Conservation (phyloP, 2,888 invertebrate species). For the Melangyna quadrimaculata region DNA sequence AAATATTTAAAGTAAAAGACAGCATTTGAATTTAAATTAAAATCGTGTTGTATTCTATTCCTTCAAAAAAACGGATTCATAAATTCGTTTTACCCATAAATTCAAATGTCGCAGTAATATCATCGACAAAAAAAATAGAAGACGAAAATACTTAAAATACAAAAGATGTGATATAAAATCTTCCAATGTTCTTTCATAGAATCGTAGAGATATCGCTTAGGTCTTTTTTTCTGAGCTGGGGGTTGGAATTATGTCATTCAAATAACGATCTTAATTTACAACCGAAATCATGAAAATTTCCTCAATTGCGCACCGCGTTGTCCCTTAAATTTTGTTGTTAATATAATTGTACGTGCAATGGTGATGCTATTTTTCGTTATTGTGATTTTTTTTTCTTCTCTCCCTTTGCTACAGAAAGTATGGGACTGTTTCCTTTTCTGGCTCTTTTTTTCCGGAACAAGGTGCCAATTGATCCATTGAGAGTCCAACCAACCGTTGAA, state of each 20-base stretch:
- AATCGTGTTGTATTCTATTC: neutral
- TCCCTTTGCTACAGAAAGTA: neutral
- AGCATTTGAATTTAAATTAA: conserved; percentile 13
- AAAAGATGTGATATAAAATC: neutral
- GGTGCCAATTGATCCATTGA: conserved; percentile 15
- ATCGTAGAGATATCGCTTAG: neutral
- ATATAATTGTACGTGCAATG: neutral
- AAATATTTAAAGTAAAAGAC: neutral
- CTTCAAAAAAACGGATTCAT: neutral
- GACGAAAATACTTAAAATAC: neutral
- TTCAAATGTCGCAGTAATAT: conserved; percentile 10
- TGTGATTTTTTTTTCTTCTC: neutral
- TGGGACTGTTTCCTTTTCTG: neutral
- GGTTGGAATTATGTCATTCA: neutral
- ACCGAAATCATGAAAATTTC: neutral
- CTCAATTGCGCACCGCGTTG: neutral
- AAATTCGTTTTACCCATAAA: conserved; percentile 14
- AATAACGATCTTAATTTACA: neutral
- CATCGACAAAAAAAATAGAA: neutral
- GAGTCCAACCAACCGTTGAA: neutral
- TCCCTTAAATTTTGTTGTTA: neutral
- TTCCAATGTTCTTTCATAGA: neutral
- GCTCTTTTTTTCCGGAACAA: neutral
- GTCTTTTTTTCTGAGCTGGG: neutral
- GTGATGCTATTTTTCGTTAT: too few relatives aligned